phyloP scores from a whole-genome alignment of 64 coral and sea anemone species.

The Stichodactyla helianthus region DNA sequence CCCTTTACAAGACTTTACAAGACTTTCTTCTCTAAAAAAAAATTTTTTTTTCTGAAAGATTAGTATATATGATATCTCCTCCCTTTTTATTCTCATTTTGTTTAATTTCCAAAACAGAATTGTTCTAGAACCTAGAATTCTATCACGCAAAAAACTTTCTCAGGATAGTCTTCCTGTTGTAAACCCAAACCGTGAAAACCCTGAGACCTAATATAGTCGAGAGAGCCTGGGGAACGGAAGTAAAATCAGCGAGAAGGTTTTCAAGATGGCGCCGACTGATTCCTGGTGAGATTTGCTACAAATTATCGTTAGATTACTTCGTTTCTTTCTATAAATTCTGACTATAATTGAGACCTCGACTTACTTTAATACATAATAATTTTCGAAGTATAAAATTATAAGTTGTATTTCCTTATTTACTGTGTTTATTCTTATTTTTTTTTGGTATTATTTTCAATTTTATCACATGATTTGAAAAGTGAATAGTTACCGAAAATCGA shows the following conservation, averaged over 20 bases:
- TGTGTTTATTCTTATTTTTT: not conserved
- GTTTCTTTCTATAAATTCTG: not conserved
- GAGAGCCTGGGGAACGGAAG: constrained; percentile 26
- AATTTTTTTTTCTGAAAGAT: too few relatives aligned
- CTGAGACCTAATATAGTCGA: not conserved
- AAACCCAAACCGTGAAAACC: not conserved
- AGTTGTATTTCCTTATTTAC: not conserved
- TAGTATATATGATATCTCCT: too few relatives aligned
- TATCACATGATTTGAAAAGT: constrained; percentile 3
- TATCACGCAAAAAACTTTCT: too few relatives aligned
- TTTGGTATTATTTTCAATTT: not conserved
- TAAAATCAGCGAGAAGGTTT: not conserved
- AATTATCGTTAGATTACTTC: not conserved
- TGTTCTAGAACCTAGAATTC: too few relatives aligned
- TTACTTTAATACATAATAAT: not conserved
- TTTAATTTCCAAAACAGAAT: too few relatives aligned
- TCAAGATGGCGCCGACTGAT: constrained; percentile 73
- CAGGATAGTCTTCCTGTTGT: not conserved
- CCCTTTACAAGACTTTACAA: too few relatives aligned
- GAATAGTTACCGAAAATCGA: not conserved
- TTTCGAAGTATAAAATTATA: not conserved
- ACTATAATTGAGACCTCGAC: not conserved
- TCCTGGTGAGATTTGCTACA: constrained; percentile 47
- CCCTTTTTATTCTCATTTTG: too few relatives aligned
- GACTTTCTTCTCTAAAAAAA: too few relatives aligned